phyloP scores from a whole-genome alignment of 2,888 invertebrate species.

The Ametastegia equiseti region DNA sequence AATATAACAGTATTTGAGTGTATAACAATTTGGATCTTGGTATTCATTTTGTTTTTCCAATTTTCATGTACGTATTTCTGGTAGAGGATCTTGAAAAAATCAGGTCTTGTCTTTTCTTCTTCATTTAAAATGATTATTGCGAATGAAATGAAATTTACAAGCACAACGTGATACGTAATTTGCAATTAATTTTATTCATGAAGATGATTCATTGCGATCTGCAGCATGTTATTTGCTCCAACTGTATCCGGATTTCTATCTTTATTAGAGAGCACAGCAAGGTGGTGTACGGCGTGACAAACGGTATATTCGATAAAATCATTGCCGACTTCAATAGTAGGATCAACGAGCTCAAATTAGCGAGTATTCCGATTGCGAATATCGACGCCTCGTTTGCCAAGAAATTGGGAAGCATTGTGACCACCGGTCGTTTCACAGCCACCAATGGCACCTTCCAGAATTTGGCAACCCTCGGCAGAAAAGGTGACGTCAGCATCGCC shows the following conservation, averaged over 20 bases:
- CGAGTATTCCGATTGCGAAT: constrained; percentile 31
- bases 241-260: too few relatives aligned
- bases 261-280: constrained; percentile 42
- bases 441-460: constrained; percentile 39
- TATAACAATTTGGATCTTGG: too few relatives aligned
- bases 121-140: neutral
- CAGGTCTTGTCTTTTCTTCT: too few relatives aligned
- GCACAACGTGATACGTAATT: neutral
- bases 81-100: too few relatives aligned
- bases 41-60: too few relatives aligned
- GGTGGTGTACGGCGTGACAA: constrained; percentile 38
- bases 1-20: too few relatives aligned
- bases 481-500: constrained; percentile 43
- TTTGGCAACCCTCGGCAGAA: constrained; percentile 34
- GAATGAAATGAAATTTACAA: neutral
- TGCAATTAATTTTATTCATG: neutral
- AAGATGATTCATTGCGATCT: neutral
- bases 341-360: constrained; percentile 36
- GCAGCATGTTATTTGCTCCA: neutral
- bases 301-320: constrained; percentile 48
- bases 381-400: constrained; percentile 46
- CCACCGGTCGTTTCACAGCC: constrained; percentile 45
- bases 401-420: constrained; percentile 36
- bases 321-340: constrained; percentile 45
- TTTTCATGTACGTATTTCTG: too few relatives aligned